Conservation (phyloP, 2,888 invertebrate genomes). For the Nomada ruficornis region DNA sequence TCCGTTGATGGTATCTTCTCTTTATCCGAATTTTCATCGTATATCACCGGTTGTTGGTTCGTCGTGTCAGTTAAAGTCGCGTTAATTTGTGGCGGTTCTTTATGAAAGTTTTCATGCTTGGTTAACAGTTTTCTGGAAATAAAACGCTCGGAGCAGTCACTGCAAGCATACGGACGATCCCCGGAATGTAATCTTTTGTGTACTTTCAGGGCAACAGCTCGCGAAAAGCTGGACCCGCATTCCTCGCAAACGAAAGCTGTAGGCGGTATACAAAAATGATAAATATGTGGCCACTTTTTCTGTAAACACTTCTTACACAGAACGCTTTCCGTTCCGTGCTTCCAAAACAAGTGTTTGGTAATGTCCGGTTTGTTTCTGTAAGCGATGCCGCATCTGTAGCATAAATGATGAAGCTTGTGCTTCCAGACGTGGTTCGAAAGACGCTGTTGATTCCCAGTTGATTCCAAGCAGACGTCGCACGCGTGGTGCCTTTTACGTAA, state of each 20-base stretch:
- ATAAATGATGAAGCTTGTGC: slow-evolving; percentile 94
- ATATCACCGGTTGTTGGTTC: slow-evolving; percentile 67
- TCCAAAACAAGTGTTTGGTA: slow-evolving; percentile 96
- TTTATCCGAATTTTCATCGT: slow-evolving; percentile 44
- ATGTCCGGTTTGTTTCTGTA: slow-evolving; percentile 95
- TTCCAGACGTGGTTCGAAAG: slow-evolving; percentile 96
- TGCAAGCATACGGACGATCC: slow-evolving; percentile 90
- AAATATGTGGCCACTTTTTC: slow-evolving; percentile 96
- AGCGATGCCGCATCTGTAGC: slow-evolving; percentile 94
- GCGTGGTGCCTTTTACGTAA: slow-evolving; percentile 92
- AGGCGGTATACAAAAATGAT: slow-evolving; percentile 95
- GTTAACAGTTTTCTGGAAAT: slow-evolving; percentile 91
- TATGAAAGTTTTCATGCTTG: slow-evolving; percentile 90
- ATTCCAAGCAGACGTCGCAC: slow-evolving; percentile 94
- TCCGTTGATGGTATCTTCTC: slow-evolving; percentile 37
- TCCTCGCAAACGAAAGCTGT: slow-evolving; percentile 92
- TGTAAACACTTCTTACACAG: slow-evolving; percentile 93
- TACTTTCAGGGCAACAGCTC: slow-evolving; percentile 92
- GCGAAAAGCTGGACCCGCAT: slow-evolving; percentile 90
- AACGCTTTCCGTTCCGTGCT: slow-evolving; percentile 95
- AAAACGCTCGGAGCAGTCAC: slow-evolving; percentile 91
- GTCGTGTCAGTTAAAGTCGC: slow-evolving; percentile 22
- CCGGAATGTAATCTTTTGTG: slow-evolving; percentile 92
- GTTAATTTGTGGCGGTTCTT: slow-evolving; percentile 78
- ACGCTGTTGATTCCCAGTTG: slow-evolving; percentile 91